Conservation (phyloP, 2,888 invertebrate species). For the Aleiodes testaceus region DNA sequence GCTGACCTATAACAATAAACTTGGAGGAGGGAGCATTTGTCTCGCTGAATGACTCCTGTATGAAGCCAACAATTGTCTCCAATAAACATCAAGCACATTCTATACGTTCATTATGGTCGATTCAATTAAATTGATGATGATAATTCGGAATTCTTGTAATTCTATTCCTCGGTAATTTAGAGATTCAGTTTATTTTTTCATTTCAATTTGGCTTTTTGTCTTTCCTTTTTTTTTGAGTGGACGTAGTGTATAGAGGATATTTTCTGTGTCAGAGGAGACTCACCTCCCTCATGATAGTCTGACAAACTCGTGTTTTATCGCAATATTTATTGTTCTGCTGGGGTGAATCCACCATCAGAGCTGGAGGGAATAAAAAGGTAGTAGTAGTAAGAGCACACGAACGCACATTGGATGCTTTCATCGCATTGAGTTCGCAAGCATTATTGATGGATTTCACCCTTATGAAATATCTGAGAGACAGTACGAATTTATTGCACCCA, state of each 20-base stretch:
- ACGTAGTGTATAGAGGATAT: slow-evolving; percentile 35
- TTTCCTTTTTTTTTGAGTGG: not conserved
- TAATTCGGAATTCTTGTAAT: slow-evolving; percentile 7
- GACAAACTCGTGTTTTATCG: slow-evolving; percentile 73
- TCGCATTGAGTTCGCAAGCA: slow-evolving; percentile 47
- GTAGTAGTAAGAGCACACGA: slow-evolving; percentile 40
- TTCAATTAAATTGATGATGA: slow-evolving; percentile 26
- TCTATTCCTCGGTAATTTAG: not conserved
- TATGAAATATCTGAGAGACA: slow-evolving; percentile 71
- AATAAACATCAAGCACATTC: slow-evolving; percentile 9
- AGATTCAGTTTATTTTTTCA: not conserved
- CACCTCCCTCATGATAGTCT: slow-evolving; percentile 65
- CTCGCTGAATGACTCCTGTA: slow-evolving; percentile 37
- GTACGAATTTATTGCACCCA: slow-evolving; percentile 71
- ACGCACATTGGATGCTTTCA: slow-evolving; percentile 46
- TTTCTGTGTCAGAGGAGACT: slow-evolving; percentile 46
- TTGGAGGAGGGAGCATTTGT: slow-evolving; percentile 33
- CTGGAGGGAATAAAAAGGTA: slow-evolving; percentile 52
- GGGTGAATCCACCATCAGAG: slow-evolving; percentile 54
- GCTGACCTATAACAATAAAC: slow-evolving; percentile 43
- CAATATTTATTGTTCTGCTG: slow-evolving; percentile 70
- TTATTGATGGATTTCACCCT: slow-evolving; percentile 73
- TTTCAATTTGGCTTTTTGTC: not conserved
- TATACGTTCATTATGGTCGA: slow-evolving; percentile 21
- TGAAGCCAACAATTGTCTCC: slow-evolving; percentile 13